Evolutionary conservation across 2,888 invertebrate genomes (phyloP), one percentile per base, ranked within the genome.

Genomic region (Rhingia campestris): DNA sequence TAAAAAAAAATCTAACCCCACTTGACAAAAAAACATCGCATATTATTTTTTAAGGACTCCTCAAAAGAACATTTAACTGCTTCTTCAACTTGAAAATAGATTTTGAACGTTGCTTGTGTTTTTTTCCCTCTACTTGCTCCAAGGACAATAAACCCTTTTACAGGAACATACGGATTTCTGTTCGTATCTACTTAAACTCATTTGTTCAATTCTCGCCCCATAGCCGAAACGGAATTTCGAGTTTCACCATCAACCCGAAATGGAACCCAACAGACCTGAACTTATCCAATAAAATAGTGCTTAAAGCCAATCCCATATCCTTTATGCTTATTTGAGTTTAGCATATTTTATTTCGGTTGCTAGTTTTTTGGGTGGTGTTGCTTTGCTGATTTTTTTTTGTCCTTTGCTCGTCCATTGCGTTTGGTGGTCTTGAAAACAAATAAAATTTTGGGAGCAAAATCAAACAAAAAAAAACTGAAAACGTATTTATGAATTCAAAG

Each of bases 271-370:
- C 84, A 66, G 74, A 79, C 74, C 75, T 61, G 70, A 84, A 84
- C 74, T 75, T 67, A 84, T 84, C 74, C 84, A 84, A 84, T 84
- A 84, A 84, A 79, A 84, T 75, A 80, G 84, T 80, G 84, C 84
- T 80, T 80, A 80, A 79, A 84, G 79, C 84, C 84, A 80, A 84
- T 84, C 66, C 70, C 80, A 75, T 75, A 80, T 74, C 84, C 80
- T 75, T 75, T 80, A 74, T 80, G 84, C 84, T 84, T 80, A 75
- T 84, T 84, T 74, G 74, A 84, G 56, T 80, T 80, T 80, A 80
- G 80, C 84, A 84, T 84, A 84, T 84, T 84, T 84, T 84, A 80
- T 80, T 70, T 80, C 53, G 22, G 56, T 69, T 51, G 53, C 33
- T 54, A 58, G 61, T 67, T 51, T 22, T 22, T 2, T 32, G 59